Conservation (phyloP, 2,888 invertebrate species). For the Epicampocera succincta region DNA sequence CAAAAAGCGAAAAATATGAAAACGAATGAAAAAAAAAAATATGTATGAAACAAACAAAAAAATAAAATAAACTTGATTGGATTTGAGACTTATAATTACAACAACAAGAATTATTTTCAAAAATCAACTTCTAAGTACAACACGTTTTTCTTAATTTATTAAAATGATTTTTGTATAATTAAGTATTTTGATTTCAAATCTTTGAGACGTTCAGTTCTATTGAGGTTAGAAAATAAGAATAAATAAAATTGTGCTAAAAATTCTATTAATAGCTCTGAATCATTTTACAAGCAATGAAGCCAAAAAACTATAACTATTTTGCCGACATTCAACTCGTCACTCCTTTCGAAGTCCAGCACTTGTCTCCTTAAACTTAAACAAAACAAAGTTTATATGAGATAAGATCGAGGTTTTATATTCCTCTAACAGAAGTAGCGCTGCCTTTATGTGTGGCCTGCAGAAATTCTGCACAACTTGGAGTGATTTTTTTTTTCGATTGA, state of each 20-base stretch:
- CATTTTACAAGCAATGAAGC: no score
- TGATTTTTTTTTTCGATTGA: no score
- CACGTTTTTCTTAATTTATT: slow-evolving; percentile 61
- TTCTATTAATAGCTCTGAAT: no score
- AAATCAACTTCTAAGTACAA: slow-evolving; percentile 53
- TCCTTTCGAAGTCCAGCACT: no score
- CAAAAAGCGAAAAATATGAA: slow-evolving; percentile 19
- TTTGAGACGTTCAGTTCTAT: background rate
- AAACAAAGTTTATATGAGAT: no score
- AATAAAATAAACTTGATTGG: slow-evolving; percentile 63
- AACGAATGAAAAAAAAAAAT: slow-evolving; percentile 39
- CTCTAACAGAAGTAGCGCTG: no score
- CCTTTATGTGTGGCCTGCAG: no score
- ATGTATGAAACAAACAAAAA: slow-evolving; percentile 11
- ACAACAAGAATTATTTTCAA: slow-evolving; percentile 45
- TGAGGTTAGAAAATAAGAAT: background rate
- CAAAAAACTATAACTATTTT: no score
- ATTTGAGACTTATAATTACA: slow-evolving; percentile 48
- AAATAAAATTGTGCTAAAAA: background rate
- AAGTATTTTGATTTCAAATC: background rate
- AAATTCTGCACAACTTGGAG: no score
- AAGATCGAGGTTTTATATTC: no score
- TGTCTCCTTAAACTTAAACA: no score
- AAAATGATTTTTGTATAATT: slow-evolving; percentile 40
- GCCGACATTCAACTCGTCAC: no score